Evolutionary conservation across 2,113 vertebrate species (phyloP).

Genomic region (Apeltes quadracus): DNA sequence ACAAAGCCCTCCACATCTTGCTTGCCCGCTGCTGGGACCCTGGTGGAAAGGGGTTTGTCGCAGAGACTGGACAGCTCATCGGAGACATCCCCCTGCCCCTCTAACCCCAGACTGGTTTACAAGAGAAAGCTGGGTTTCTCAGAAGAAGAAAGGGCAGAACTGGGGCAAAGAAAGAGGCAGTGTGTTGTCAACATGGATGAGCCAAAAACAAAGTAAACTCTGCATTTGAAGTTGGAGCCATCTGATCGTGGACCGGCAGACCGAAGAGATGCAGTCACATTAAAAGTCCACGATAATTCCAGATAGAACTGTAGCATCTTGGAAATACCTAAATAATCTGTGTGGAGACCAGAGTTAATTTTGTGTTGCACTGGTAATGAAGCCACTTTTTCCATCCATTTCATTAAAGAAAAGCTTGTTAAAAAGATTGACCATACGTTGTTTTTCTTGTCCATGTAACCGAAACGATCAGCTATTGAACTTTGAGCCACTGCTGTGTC

Average conservation of each 20-base stretch:
- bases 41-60: slow-evolving; percentile 5
- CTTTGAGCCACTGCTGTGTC: neutral
- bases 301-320: slow-evolving; percentile 23
- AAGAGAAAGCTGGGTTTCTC: slow-evolving; percentile 74
- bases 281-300: neutral
- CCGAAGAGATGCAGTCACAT: neutral
- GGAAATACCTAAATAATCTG: slow-evolving; percentile 1
- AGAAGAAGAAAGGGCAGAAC: slow-evolving; percentile 48
- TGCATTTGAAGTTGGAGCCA: slow-evolving; percentile 27
- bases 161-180: slow-evolving; percentile 68
- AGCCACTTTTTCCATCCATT: neutral
- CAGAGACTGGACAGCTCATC: slow-evolving; percentile 39
- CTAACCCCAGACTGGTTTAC: slow-evolving; percentile 29
- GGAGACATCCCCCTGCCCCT: slow-evolving; percentile 37
- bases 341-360: neutral
- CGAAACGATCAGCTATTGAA: no score
- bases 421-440: neutral
- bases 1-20: slow-evolving; percentile 8
- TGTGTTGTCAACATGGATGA: slow-evolving; percentile 66
- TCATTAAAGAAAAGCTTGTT: neutral
- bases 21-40: neutral
- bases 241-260: neutral
- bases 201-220: slow-evolving; percentile 27
- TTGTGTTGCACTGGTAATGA: neutral
- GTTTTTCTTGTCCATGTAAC: no score